Conservation (phyloP, 2,797 vertebrate species). For the Cyclura pinguis region DNA sequence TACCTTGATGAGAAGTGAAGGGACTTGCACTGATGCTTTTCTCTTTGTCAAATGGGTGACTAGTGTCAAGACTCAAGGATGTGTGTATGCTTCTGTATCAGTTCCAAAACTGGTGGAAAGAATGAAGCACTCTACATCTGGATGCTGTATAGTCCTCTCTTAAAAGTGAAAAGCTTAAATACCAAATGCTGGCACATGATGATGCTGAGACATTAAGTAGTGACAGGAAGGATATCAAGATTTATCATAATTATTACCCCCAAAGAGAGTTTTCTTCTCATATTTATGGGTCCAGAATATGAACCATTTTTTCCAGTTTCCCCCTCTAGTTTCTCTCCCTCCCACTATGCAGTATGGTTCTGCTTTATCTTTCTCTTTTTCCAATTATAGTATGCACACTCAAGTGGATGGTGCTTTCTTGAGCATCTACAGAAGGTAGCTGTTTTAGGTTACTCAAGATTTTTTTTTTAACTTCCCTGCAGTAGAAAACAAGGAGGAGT, state of each 20-base stretch:
- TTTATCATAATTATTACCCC: too few relatives aligned
- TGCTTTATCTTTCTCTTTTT: neutral
- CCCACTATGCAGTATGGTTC: neutral
- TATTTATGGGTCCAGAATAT: neutral
- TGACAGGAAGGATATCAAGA: conserved; percentile 10
- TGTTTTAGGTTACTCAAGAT: neutral
- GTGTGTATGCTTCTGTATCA: conserved; percentile 26
- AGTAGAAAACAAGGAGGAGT: neutral
- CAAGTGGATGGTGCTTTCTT: neutral
- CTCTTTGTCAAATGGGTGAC: conserved; percentile 53
- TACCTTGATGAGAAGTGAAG: conserved; percentile 53
- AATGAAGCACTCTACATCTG: conserved; percentile 11
- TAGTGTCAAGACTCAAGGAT: conserved; percentile 51
- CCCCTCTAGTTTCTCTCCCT: neutral
- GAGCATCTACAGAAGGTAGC: neutral
- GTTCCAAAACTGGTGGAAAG: neutral
- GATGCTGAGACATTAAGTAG: conserved; percentile 24
- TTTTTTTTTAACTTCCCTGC: neutral
- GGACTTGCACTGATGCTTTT: conserved; percentile 44
- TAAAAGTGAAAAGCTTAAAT: conserved; percentile 41
- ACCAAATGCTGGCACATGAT: conserved; percentile 41
- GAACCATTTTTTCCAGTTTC: too few relatives aligned
- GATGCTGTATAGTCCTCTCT: conserved; percentile 26
- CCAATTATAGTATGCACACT: neutral
- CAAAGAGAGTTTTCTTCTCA: neutral